Base-by-base conservation (phyloP, 1,140 invertebrate species). In the Holotrichia oblita region DNA sequence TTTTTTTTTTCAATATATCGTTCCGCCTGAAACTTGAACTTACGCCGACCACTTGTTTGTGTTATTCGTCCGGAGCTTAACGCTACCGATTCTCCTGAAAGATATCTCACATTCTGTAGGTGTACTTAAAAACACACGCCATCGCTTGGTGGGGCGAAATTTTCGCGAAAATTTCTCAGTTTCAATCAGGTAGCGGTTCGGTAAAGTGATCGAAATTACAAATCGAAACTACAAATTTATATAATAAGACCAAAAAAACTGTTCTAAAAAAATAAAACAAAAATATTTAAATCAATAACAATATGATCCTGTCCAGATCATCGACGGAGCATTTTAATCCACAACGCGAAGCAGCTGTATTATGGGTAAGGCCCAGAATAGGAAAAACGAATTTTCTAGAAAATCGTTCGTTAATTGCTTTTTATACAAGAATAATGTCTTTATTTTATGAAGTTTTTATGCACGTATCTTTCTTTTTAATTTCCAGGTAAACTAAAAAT, bases 91-190 rank as follows among this genome's bases (percentile, higher is more conserved):
- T 14, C 48, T 69, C 61, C 61, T 69, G 61, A 69, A 69, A 69
- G 22, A 69, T 69, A 69, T 27, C 22, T 20, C 17, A 34, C 27
- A 14, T 69, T 27, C 22, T 12, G 61, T 69, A 69, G 61, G 61
- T 69, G 61, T 69, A 69, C 61, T 69, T 69, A 27, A 69, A 69
- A 34, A 34, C 27, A 69, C 61, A 34, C 61, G 61, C 61, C 61
- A 69, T 20, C 22, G 61, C 10, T 12, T 69, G 61, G 61, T 69
- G 61, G 61, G 61, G 61, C 61, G 61, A 24, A 14, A 69, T 69
- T 69, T 69, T 69, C 61, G 61, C 61, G 61, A 69, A 69, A 69
- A 69, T 69, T 69, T 69, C 61, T 24, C 61, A 69, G 61, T 69
- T 69, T 69, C 6, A 34, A 8, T 27, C 22, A 22, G 61, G 61